Percentiles rank a stretch among this genome's conserved stretches.
These are phyloP conservation scores for Drosophila putrida DNA, from an alignment of 2,888 invertebrate genomes.

Conservation along the genomic window DNA sequence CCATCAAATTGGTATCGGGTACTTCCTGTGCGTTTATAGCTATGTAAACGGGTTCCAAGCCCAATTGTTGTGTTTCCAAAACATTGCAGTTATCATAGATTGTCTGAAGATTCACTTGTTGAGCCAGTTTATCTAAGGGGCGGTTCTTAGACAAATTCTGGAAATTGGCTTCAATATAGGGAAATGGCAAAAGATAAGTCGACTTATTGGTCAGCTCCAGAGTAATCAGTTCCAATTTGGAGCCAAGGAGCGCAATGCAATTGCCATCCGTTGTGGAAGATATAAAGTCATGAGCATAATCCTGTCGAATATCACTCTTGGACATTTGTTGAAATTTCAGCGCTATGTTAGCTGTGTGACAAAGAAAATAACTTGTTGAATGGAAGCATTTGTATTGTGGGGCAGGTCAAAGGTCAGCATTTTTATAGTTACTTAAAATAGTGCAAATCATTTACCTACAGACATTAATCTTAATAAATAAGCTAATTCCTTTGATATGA, in stretches of 20 bases:
- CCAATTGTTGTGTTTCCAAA: constrained; percentile 74
- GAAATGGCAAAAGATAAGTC: constrained; percentile 51
- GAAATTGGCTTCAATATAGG: constrained; percentile 61
- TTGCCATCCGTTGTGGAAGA: constrained; percentile 47
- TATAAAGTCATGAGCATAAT: constrained; percentile 66
- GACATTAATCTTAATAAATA: not conserved
- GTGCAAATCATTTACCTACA: not conserved
- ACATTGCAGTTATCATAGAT: constrained; percentile 66
- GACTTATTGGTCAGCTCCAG: constrained; percentile 67
- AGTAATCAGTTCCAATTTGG: constrained; percentile 58
- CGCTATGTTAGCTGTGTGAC: constrained; percentile 1
- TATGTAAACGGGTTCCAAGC: constrained; percentile 77
- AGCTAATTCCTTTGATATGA: not conserved
- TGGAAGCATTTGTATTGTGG: not conserved
- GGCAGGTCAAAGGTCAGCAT: not conserved
- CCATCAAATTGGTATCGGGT: constrained; percentile 47
- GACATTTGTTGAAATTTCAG: constrained; percentile 63
- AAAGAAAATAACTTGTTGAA: not conserved
- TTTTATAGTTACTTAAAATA: not conserved
- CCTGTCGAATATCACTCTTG: constrained; percentile 65
- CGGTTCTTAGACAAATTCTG: constrained; percentile 32
- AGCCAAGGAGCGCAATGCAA: constrained; percentile 66
- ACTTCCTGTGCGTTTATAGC: constrained; percentile 64
- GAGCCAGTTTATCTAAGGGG: constrained; percentile 61
- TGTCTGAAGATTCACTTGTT: constrained; percentile 56